Base-by-base conservation (phyloP, 2,888 invertebrate species). In the Drosophila glabriapex region DNA sequence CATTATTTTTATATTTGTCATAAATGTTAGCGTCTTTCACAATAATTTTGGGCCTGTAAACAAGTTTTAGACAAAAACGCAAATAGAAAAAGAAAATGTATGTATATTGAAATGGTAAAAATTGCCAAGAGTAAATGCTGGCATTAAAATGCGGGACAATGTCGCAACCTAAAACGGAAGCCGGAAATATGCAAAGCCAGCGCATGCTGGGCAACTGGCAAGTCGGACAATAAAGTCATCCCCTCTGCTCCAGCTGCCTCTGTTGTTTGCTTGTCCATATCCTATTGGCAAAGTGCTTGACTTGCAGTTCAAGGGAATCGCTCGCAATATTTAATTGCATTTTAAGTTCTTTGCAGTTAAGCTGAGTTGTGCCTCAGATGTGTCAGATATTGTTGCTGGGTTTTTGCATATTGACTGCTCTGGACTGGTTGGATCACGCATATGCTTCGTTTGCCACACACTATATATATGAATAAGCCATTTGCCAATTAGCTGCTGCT, bases 1-100 rank as follows among this genome's bases (percentile, higher is more conserved):
- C 54, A 76, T 76, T 68, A 62, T 61, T 49, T 52, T 56, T 72
- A 46, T 73, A 74, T 80, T 83, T 76, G 73, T 78, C 85, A 83
- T 69, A 80, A 81, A 79, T 81, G 80, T 80, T 79, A 68, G 72
- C 82, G 86, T 78, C 85, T 85, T 83, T 85, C 86, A 81, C 68
- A 80, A 83, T 76, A 72, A 88, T 88, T 83, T 78, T 70, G 69
- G 55, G 70, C 55, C 75, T 71, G 77, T 77, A 76, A 83, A 79
- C 79, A 80, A 80, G 73, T 70, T 76, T 62, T 68, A 53, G 54
- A 68, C 56, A 68, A 63, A 41, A 56, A 66, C 12, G n/a, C 35
- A 25, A 63, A 58, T 43, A 31, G 19, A 37, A 53, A 54, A 39
- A 39, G 25, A 31, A 29, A 66, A 59, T 39, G 10, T 55, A 14